Evolutionary conservation across 2,797 vertebrate species (phyloP), one percentile per base, ranked within the genome.

Genomic region (Clamator glandarius): DNA sequence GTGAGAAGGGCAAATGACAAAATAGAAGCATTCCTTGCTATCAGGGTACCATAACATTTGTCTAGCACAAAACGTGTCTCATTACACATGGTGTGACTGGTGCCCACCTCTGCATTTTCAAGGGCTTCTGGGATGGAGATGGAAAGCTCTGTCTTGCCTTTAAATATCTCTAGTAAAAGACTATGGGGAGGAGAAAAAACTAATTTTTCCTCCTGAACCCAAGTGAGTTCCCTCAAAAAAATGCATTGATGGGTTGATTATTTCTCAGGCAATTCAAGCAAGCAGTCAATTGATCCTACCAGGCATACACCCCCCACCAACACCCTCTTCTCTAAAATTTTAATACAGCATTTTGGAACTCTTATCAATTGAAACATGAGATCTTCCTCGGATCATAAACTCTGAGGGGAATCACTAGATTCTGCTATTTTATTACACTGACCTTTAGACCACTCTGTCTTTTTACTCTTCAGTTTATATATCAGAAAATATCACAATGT

Each of bases 381-480:
- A 69, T 77, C 87, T 70, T 90, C 64, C 87, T 90, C 0, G 2
- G 41, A 61, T 91, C 95, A 85, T 67, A 36, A 84, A 51, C 78
- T 69, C 67, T 5, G 52, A 82, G 68, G 26, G 61, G 70, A 82
- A 84, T 73, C 74, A 21, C 55, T 61, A 79, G 69, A 79, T 79
- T 72, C 61, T 80, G 82, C 41, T 36, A 0, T 51, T 85, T 90
- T 74, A 70, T 54, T 41, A 39, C 24, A 29, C 72, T 84, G 92
- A 92, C 93, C 89, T 95, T 94, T 92, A 85, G 83, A 74, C 75
- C 54, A 52, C 28, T 35, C 84, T 83, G 82, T 28, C 68, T 80
- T 77, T 70, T 55, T 33, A 50, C 61, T 82, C 74, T 26, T 46
- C 21, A 4, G 84, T 77, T 87, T 77, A 31, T 50, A 17, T 3